Evolutionary conservation across 2,888 invertebrate species (phyloP), one percentile per base, ranked within the genome.

Genomic region (Ferdinandea cuprea): DNA sequence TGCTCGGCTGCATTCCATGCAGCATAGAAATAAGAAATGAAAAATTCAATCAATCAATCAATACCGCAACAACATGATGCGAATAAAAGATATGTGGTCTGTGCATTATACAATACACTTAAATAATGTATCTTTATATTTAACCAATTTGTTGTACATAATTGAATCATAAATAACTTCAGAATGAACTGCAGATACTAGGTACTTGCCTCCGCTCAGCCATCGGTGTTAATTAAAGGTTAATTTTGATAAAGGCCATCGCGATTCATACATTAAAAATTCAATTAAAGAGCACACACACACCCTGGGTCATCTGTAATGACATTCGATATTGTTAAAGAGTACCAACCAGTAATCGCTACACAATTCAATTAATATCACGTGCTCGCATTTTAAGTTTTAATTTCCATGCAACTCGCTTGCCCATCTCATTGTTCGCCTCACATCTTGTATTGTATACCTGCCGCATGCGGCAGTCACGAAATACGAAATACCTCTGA

Each of bases 301-400:
- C 66, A 79, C 40, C 9, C 11, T 54, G 44, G 42, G 37, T 73
- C 15, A 66, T 59, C 2, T 59, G 37, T 66, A 66, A 66, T 66
- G 59, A 17, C 44, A 66, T 58, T 59, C 52, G 66, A 66, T 79
- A 73, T 54, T 17, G 35, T 40, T 68, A 61, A 61, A 68, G 30
- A 68, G 46, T 19, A 44, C 5, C 13, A 2, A 17, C 13, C 17
- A 68, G 32, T 68, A 68, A 74, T 68, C 61, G 32, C 54, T 15
- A 15, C 19, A 40, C 32, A 68, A 68, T 44, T 44, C 44, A 44
- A 44, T 21, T 44, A 19, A 44, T 44, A 15, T 9, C 44, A 19
- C 11, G 11, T 44, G 17, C 19, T 44, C 19, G 44, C 19, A 44
- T 44, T 11, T n/a, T 15, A 44, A 19, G 19, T 44, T 44, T 44